Conservation (phyloP, 1,140 invertebrate genomes). For the Papilio polyxenes region DNA sequence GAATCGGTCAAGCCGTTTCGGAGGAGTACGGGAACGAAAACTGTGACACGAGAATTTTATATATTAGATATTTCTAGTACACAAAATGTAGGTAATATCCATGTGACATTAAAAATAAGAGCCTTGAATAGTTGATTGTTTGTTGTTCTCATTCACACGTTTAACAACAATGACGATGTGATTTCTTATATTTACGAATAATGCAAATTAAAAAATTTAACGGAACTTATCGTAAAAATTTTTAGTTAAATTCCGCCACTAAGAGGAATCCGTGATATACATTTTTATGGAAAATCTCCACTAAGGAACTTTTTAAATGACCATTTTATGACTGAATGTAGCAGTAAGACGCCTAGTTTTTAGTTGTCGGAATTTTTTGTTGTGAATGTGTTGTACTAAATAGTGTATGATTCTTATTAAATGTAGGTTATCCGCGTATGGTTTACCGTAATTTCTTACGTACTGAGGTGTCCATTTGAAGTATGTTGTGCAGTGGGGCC, state of each 20-base stretch:
- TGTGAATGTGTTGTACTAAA: background rate
- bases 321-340: too few species aligned
- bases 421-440: background rate
- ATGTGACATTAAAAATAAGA: constrained; percentile 18
- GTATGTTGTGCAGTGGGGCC: constrained; percentile 42
- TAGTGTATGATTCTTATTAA: background rate
- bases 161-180: constrained; percentile 9
- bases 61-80: background rate
- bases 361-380: too few species aligned
- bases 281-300: background rate
- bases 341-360: too few species aligned
- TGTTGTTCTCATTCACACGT: constrained; percentile 25
- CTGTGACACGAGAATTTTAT: too few species aligned
- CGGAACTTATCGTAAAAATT: background rate
- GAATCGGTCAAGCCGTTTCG: too few species aligned
- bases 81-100: background rate
- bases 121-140: background rate
- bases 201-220: background rate
- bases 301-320: background rate
- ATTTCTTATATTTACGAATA: background rate
- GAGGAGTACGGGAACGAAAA: too few species aligned
- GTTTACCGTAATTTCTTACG: constrained; percentile 37
- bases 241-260: too few species aligned
- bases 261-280: too few species aligned
- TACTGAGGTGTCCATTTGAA: constrained; percentile 55